Base-by-base conservation (phyloP, 2,113 vertebrate species). In the Hyperoodon ampullatus region DNA sequence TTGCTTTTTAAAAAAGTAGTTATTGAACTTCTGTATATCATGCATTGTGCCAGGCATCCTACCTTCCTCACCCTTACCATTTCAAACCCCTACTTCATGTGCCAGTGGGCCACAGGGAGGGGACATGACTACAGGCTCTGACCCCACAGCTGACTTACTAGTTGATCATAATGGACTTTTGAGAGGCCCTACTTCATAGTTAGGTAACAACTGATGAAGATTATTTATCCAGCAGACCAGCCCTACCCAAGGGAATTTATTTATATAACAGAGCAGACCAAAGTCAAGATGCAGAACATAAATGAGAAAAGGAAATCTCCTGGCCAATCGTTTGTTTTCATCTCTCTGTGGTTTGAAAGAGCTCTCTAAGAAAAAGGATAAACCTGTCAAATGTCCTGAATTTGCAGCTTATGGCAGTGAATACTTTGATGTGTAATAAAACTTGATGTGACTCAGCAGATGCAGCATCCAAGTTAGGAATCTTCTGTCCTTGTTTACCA, bases 371-470 rank as follows among this genome's bases (percentile, higher is more conserved):
- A 84, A 95, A 93, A 96, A 90, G 60, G 26, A 93, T 97, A 96
- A 97, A 81, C 68, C 65, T 93, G 78, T 96, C 95, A 94, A 83
- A 83, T 92, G 47, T 58, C 80, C 83, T 90, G 82, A 94, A 93
- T 95, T 97, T 94, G 68, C 33, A 97, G 78, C 83, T 93, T 53
- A 70, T 39, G 71, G 63, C 96, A 93, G 96, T 91, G 84, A 97
- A 90, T 86, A 91, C 24, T 90, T 95, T 61, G 70, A 95, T 74
- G 61, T 95, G 33, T 91, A 90, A 97, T 97, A 80, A 96, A 94
- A 97, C 33, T 88, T 96, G 58, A 35, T 82, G 39, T 96, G 90
- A 97, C 81, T 96, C 90, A 97, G 90, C 88, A 85, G 81, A 55
- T 88, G 6, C 3, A 75, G 65, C 60, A 87, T 81, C 53, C 83